Base-by-base conservation (phyloP, 1,140 invertebrate genomes). In the Neoseiulus cucumeris region DNA sequence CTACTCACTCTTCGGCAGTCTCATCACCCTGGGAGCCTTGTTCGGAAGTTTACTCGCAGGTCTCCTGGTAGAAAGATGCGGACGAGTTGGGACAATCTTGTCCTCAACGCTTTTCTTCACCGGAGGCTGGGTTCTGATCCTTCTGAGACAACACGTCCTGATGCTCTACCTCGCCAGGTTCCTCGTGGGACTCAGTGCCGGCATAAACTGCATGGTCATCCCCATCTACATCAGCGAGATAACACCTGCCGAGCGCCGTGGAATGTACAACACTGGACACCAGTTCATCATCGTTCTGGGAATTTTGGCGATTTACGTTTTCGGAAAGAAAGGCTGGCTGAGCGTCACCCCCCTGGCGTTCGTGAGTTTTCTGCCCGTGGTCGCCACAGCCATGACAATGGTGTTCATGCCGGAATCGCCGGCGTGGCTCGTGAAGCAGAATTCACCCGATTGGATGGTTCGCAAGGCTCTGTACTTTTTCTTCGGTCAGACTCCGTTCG, bases 31-130 rank as follows among this genome's bases (percentile, higher is more conserved):
- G n/a, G 69, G 70, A 28, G 65, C 44, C 6, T 42, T 70, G 44
- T 2, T 64, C n/a, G 71, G 71, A 33, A 64, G 70, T 12, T 29
- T 71, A n/a, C 30, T 67, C 22, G 67, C 68, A 44, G 72, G 72
- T 66, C 39, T 66, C 20, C 25, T 59, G 51, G 65, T 66, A 17
- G 68, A 67, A 39, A 18, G 41, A 29, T 68, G 66, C 1, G 65
- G 69, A 1, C 20, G 65, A n/a, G 64, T 67, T 18, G n/a, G 28
- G 44, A 18, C n/a, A 44, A 28, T 66, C 17, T 28, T 18, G 12
- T 14, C 18, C 64, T 44, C 39, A 14, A 14, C 33, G 33, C 20
- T 22, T 7, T 25, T 68, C 18, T 29, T 6, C 55, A 25, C 5
- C 65, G 25, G 64, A 18, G 25, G 29, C 5, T 67, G 25, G 42